Conservation (phyloP, 2,888 invertebrate genomes). For the Sphaerophoria rueppellii region DNA sequence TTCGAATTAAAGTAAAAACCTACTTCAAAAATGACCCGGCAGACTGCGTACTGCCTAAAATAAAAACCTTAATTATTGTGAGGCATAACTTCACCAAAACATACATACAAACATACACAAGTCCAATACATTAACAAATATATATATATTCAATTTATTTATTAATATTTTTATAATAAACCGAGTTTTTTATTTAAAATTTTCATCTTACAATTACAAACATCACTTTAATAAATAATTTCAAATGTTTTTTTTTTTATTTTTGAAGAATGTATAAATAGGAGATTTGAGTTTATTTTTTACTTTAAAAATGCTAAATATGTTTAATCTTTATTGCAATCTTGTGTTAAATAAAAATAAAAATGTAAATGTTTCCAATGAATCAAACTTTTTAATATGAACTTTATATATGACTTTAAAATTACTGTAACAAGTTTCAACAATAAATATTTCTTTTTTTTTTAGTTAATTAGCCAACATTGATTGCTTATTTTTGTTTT, state of each 20-base stretch:
- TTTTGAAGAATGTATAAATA: slow-evolving; percentile 11
- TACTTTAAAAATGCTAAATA: not conserved
- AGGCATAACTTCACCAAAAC: not conserved
- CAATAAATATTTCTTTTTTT: slow-evolving; percentile 24
- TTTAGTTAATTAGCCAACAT: slow-evolving; percentile 42
- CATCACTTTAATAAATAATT: not conserved
- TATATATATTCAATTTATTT: slow-evolving; percentile 38
- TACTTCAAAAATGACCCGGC: too few relatives aligned
- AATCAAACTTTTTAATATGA: not conserved
- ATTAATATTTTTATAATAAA: slow-evolving; percentile 26
- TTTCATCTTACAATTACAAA: slow-evolving; percentile 7
- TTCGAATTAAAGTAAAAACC: too few relatives aligned
- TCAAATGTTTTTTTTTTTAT: not conserved
- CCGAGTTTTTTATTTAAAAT: not conserved
- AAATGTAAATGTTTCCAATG: not conserved
- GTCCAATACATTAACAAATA: slow-evolving; percentile 57
- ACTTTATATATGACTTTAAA: not conserved
- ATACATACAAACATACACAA: not conserved
- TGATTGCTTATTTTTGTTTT: slow-evolving; percentile 53
- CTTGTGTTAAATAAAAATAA: slow-evolving; percentile 5
- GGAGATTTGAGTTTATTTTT: not conserved
- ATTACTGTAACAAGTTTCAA: slow-evolving; percentile 54
- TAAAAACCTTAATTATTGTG: too few relatives aligned
- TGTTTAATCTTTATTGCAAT: slow-evolving; percentile 1
- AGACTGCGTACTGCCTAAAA: too few relatives aligned